Base-by-base conservation (phyloP, 2,888 invertebrate genomes). In the Tricholauxania praeusta region DNA sequence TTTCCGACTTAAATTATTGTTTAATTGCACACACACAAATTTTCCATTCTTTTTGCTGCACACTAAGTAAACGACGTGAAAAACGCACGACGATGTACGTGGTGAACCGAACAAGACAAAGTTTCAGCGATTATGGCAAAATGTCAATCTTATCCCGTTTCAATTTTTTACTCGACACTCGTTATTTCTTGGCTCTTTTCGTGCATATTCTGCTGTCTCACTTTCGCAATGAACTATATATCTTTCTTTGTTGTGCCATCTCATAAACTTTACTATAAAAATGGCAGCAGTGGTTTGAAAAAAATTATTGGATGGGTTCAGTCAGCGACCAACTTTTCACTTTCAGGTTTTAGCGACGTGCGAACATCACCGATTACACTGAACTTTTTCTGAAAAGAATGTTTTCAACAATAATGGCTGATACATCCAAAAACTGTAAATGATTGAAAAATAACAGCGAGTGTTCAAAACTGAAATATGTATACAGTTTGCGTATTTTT, bases 41-140 rank as follows among this genome's bases (percentile, higher is more conserved):
- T 65, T 65, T 62, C 59, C 32, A 65, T 65, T 49, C 65, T 52
- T 53, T 63, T 55, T 63, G 53, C 28, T 53, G 47, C 48, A 57
- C 67, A 47, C 59, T 48, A 12, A 52, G 60, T 47, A 39, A 22
- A 70, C 62, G 53, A 63, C 62, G 53, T 63, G 51, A 62, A 60
- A 17, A 60, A 69, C 39, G 32, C 60, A 60, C 69, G 59, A 69
- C 69, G 51, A 69, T 12, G 32, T 49, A 60, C 47, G 62, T 62
- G 53, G 39, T 62, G 52, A 70, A 63, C 70, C 62, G 53, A 53
- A 70, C 62, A 70, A 70, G 70, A 70, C 63, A 47, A 63, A 39
- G 55, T 60, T 70, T 63, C 47, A 63, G 22, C 62, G 53, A 70
- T 62, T 63, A 70, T 70, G 70, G 53, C 70, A 62, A 70, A 39